Conservation (phyloP, 2,888 invertebrate genomes). For the Sicus ferrugineus region DNA sequence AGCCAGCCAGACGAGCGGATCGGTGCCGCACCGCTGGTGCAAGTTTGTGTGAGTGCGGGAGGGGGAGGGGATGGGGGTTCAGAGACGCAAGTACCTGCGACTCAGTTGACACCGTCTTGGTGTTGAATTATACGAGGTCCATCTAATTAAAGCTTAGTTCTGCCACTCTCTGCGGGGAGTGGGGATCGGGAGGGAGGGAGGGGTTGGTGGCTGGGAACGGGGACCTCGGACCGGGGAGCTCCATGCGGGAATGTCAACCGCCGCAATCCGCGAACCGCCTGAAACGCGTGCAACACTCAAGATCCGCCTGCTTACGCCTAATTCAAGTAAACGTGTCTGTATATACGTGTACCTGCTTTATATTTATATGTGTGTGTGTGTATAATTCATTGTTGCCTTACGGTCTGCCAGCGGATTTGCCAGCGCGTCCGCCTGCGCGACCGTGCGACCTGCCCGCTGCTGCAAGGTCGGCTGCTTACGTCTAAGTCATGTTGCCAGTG, state of each 20-base stretch:
- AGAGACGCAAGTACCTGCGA: background rate
- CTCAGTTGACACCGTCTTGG: too few species aligned
- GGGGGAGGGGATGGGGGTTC: background rate
- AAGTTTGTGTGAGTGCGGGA: background rate
- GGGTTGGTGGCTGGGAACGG: background rate
- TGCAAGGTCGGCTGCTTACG: too few species aligned
- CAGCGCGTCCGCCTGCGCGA: too few species aligned
- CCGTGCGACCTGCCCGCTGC: too few species aligned
- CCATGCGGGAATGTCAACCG: constrained; percentile 9
- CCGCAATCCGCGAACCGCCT: constrained; percentile 9
- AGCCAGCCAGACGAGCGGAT: background rate
- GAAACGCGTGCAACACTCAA: constrained; percentile 13
- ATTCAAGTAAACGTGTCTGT: constrained; percentile 15
- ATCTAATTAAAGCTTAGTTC: constrained; percentile 28
- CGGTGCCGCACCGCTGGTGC: background rate
- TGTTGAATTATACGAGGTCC: background rate
- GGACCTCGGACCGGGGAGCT: background rate
- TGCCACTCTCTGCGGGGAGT: background rate
- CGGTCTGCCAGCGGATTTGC: too few species aligned
- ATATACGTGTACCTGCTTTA: constrained; percentile 11
- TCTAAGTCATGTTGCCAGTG: constrained; percentile 14
- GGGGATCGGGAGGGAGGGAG: background rate
- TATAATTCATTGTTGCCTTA: constrained; percentile 47
- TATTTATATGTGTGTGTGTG: constrained; percentile 35
- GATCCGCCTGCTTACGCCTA: constrained; percentile 11